phyloP scores from a whole-genome alignment of 2,113 vertebrate species.

The Jacana jacana region DNA sequence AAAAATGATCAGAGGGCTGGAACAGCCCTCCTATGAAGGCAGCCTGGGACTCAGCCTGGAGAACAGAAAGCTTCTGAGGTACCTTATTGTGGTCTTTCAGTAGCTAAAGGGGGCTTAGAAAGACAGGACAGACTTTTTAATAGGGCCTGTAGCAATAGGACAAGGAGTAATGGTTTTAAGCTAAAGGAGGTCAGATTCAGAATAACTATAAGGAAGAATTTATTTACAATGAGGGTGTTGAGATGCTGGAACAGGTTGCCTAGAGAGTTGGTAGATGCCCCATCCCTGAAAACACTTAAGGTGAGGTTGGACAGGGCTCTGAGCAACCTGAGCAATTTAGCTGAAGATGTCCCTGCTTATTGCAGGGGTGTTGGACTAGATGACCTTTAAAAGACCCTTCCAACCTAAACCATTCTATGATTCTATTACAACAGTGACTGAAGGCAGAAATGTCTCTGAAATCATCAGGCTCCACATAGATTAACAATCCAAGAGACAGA shows the following conservation, averaged over 20 bases:
- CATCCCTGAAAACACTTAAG: neutral
- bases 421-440: neutral
- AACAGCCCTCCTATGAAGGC: neutral
- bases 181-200: neutral
- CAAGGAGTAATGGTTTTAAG: neutral
- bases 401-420: neutral
- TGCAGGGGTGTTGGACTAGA: accelerated
- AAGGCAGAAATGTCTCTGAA: neutral
- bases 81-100: accelerated
- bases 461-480: neutral
- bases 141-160: accelerated
- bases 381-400: neutral
- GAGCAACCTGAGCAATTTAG: neutral
- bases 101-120: neutral
- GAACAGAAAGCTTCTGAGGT: neutral
- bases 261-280: no score
- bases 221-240: neutral
- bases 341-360: neutral
- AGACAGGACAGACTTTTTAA: neutral
- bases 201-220: neutral
- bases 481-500: accelerated
- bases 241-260: neutral
- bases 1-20: accelerated
- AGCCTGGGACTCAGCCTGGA: neutral
- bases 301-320: accelerated